Conservation (phyloP, 2,113 vertebrate species). For the Sceloporus tristichus region DNA sequence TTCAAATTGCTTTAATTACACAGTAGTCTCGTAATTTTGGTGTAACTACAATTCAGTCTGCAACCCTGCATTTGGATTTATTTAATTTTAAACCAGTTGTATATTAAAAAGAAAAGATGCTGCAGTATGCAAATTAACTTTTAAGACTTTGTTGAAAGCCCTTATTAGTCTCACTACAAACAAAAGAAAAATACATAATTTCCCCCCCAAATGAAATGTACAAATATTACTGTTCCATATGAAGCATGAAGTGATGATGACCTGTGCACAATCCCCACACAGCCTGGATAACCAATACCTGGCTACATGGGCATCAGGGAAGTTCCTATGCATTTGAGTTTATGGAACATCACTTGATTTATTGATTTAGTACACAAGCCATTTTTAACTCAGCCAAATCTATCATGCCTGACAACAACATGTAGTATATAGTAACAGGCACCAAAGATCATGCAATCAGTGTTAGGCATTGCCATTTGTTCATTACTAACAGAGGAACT, state of each 20-base stretch:
- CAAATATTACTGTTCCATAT: not conserved
- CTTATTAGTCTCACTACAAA: not conserved
- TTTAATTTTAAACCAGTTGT: slow-evolving; percentile 9
- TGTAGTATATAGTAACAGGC: not conserved
- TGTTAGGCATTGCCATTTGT: not conserved
- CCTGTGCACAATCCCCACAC: not conserved
- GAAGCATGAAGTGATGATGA: not conserved
- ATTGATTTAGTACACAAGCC: not conserved
- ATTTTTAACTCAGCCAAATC: not conserved
- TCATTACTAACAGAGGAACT: not conserved
- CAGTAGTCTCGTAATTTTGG: slow-evolving; percentile 8
- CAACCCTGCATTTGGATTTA: not conserved
- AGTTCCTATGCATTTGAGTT: not conserved
- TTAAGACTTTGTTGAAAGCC: not conserved
- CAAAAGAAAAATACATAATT: not conserved
- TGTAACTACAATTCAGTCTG: slow-evolving; percentile 5
- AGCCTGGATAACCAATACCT: not conserved
- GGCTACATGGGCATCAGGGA: not conserved
- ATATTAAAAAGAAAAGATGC: slow-evolving; percentile 7
- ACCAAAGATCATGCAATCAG: not conserved
- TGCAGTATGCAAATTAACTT: not conserved
- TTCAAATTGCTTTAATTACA: slow-evolving; percentile 30
- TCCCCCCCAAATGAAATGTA: not conserved
- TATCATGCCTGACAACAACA: not conserved
- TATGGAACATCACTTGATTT: not conserved